Base-by-base conservation (phyloP, 2,113 vertebrate species). In the Origma solitaria region DNA sequence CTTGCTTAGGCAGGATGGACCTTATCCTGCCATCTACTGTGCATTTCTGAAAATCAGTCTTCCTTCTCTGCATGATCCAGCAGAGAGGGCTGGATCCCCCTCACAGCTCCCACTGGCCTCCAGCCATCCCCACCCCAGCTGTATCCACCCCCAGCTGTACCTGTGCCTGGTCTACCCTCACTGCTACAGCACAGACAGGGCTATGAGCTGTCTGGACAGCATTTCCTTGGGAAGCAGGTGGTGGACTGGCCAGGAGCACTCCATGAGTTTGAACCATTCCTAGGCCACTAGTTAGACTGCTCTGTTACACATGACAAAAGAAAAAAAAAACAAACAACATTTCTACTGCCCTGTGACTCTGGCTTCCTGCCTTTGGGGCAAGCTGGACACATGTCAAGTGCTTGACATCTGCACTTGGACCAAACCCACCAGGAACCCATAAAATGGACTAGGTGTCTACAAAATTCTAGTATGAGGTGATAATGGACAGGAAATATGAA, bases 101-200 rank as follows among this genome's bases (percentile, higher is more conserved):
- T 40, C 33, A 21, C 33, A 50, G 35, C 40, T 35, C 35, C 60
- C 30, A 24, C 30, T 86, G n/a, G 33, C 27, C 37, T 60, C 37
- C 51, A 73, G 54, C 38, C 44, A 54, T 27, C 10, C 24, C 24
- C 35, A 77, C 30, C 9, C 8, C 19, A 42, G 30, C 30, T 16
- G 6, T 60, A 15, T 18, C 40, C 35, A 40, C 3, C 7, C 16
- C 25, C 53, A 81, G 53, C 25, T 54, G 10, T 16, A 38, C 21
- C 60, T 75, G 37, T 68, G 49, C 28, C 38, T 70, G 25, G 3
- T 58, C 33, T 44, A 21, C 10, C 60, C 40, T 50, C 45, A 27
- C 22, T 1, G 3, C 62, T 47, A 7, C 15, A 33, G 66, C 51
- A 42, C 50, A 40, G 23, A 22, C 0, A 1, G 51, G 19, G 57